Evolutionary conservation across 2,797 vertebrate species (phyloP).

Genomic region (Podargus strigoides): DNA sequence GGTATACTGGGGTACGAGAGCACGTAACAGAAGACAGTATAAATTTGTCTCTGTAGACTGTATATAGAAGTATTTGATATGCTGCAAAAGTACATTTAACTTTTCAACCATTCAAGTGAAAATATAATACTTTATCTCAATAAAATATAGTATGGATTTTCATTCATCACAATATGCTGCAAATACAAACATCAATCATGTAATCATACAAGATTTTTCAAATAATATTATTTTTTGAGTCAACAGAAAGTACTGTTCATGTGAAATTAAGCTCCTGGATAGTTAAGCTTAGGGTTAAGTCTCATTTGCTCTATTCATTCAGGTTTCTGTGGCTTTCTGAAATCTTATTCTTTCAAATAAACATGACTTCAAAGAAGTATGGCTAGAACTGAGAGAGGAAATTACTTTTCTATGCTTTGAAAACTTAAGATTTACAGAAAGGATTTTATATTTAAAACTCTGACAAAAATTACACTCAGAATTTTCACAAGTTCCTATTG

Average conservation of each 20-base stretch:
- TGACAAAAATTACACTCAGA: neutral
- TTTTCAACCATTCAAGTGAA: neutral
- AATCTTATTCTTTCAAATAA: neutral
- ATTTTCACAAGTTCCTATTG: neutral
- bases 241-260: neutral
- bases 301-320: neutral
- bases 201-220: neutral
- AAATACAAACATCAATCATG: neutral
- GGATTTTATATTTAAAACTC: neutral
- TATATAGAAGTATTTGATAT: neutral
- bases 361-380: neutral
- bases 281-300: neutral
- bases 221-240: neutral
- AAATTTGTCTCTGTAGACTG: neutral
- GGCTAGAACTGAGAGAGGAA: neutral
- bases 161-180: neutral
- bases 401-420: neutral
- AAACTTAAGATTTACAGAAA: neutral
- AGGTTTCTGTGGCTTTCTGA: neutral
- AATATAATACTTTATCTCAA: neutral
- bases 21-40: neutral
- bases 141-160: neutral
- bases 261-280: neutral
- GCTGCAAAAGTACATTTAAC: neutral
- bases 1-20: neutral